Conservation (phyloP, 35 echinoderm and acorn worm species). For the Eucidaris tribuloides region DNA sequence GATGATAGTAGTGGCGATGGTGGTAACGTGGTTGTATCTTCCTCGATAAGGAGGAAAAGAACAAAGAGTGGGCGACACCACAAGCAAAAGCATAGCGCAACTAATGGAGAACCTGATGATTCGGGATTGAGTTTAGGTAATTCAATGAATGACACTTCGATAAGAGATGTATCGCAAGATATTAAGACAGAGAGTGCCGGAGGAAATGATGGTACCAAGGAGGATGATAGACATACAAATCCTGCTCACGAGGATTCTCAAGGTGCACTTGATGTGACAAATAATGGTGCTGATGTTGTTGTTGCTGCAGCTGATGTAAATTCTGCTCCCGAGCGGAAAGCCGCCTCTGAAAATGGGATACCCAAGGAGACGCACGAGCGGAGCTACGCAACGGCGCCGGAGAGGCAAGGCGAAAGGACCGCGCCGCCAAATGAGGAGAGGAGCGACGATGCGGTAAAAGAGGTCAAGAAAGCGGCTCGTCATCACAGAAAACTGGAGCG, state of each 20-base stretch:
- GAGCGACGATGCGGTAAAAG: background rate
- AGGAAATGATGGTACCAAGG: background rate
- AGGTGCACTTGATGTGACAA: background rate
- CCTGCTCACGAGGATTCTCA: background rate
- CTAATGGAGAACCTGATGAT: background rate
- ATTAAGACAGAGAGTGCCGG: background rate
- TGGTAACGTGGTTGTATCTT: background rate
- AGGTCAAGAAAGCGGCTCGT: background rate
- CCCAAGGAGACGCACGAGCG: background rate
- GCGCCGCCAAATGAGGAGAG: background rate
- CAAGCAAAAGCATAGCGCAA: background rate
- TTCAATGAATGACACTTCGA: background rate
- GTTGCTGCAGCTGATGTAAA: background rate
- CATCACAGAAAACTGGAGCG: background rate
- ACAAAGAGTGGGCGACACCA: background rate
- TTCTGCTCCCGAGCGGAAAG: background rate
- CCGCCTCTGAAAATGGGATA: too few species aligned
- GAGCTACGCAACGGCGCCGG: background rate
- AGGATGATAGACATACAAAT: background rate
- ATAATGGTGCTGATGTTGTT: background rate
- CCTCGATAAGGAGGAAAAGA: background rate
- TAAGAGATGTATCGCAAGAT: background rate
- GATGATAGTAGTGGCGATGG: background rate
- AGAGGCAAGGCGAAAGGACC: background rate
- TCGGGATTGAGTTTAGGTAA: slow-evolving; percentile 8